Conservation (phyloP, 2,888 invertebrate species). For the Trichogramma dendrolimi region DNA sequence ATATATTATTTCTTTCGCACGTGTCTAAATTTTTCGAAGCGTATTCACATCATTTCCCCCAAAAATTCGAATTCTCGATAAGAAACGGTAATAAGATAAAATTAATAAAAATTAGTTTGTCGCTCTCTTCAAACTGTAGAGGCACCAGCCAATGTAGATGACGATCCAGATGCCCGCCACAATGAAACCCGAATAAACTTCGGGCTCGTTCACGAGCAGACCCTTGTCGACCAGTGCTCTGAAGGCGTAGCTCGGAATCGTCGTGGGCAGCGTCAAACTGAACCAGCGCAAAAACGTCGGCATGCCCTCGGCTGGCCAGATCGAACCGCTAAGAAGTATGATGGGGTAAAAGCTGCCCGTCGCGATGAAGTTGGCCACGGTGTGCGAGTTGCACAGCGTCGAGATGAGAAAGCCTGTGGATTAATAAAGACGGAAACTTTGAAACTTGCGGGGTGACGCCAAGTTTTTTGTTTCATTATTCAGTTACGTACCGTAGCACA, state of each 20-base stretch:
- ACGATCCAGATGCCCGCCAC: conserved; percentile 65
- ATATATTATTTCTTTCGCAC: too few relatives aligned
- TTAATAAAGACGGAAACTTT: conserved; percentile 13
- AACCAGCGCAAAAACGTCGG: conserved; percentile 59
- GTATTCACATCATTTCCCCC: too few relatives aligned
- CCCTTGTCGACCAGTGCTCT: conserved; percentile 75
- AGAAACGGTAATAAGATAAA: background rate
- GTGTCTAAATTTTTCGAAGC: too few relatives aligned
- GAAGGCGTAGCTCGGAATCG: conserved; percentile 72
- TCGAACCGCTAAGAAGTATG: conserved; percentile 74
- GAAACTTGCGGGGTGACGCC: background rate
- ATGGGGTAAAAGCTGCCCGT: conserved; percentile 88
- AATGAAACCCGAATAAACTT: conserved; percentile 72
- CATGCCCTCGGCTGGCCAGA: conserved; percentile 73
- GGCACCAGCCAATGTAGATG: conserved; percentile 58
- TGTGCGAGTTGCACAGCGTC: conserved; percentile 72
- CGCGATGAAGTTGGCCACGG: conserved; percentile 77
- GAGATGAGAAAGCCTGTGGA: conserved; percentile 73
- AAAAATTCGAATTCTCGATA: too few relatives aligned
- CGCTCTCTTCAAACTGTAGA: conserved; percentile 53
- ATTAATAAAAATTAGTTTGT: conserved; percentile 4
- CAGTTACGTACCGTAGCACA: conserved; percentile 66
- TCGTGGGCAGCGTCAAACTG: conserved; percentile 71
- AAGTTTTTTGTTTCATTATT: background rate
- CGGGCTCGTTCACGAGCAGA: conserved; percentile 62